Evolutionary conservation across 2,797 vertebrate species (phyloP).

Genomic region (Tadarida brasiliensis): DNA sequence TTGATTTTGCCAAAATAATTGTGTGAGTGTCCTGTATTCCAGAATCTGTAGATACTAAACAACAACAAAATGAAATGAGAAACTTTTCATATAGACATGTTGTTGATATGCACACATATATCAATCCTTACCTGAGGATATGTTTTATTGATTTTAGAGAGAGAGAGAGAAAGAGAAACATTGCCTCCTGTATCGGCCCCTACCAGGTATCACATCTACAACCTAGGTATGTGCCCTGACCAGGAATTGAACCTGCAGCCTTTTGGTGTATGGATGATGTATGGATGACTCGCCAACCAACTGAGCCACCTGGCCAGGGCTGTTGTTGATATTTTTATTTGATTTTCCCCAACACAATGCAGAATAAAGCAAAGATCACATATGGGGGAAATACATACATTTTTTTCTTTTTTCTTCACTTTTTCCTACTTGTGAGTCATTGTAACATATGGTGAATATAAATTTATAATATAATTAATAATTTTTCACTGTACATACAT

Average conservation of each 20-base stretch:
- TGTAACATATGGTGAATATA: background rate
- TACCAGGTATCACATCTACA: too few species aligned
- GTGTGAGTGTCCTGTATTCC: background rate
- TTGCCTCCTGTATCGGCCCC: too few species aligned
- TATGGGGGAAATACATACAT: background rate
- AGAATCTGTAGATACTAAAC: background rate
- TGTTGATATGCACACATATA: too few species aligned
- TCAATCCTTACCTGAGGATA: background rate
- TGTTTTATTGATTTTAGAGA: background rate
- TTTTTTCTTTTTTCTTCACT: background rate
- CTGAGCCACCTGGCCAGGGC: too few species aligned
- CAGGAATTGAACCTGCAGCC: too few species aligned
- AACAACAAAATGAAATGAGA: background rate
- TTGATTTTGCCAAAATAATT: conserved; percentile 56
- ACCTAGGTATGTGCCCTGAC: too few species aligned
- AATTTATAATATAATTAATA: background rate
- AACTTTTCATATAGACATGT: background rate
- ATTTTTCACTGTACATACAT: background rate
- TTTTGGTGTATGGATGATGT: too few species aligned
- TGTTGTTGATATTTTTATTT: background rate
- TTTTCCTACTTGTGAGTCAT: background rate
- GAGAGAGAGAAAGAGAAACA: too few species aligned
- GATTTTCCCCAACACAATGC: background rate
- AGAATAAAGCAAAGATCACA: conserved; percentile 37
- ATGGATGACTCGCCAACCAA: too few species aligned